Conservation (phyloP, 1,140 invertebrate species). For the Pteromalus puparum region DNA sequence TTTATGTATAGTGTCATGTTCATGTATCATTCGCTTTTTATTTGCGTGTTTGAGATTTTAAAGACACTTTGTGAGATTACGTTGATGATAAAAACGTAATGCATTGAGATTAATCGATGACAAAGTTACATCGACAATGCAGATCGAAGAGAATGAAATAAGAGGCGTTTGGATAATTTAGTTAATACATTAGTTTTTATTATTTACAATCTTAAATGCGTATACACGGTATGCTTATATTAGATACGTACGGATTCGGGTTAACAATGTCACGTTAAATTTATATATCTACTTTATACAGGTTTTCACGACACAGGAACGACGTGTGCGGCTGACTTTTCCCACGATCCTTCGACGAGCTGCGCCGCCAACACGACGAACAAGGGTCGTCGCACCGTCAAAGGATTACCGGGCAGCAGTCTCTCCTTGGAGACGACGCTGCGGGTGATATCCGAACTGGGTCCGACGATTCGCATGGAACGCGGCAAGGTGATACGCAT, state of each 20-base stretch:
- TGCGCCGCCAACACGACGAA: constrained; percentile 31
- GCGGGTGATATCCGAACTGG: constrained; percentile 69
- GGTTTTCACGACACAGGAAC: constrained; percentile 48
- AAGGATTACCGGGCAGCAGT: constrained; percentile 67
- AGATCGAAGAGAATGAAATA: neutral
- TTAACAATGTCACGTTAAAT: neutral
- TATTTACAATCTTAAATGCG: constrained; percentile 35
- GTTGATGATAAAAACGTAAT: no score
- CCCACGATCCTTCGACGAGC: constrained; percentile 47
- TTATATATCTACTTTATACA: constrained; percentile 17
- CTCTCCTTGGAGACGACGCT: constrained; percentile 70
- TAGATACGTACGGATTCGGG: constrained; percentile 1
- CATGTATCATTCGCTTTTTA: no score
- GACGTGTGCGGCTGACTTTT: constrained; percentile 51
- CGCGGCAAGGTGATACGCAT: constrained; percentile 71
- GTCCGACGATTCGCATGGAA: constrained; percentile 70
- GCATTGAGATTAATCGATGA: no score
- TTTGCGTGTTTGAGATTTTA: no score
- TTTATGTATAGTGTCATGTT: no score
- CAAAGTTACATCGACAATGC: no score
- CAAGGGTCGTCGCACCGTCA: constrained; percentile 67
- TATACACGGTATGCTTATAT: constrained; percentile 25
- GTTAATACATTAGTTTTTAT: constrained; percentile 38
- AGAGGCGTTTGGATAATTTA: neutral
- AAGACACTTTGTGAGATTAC: no score